Evolutionary conservation across 2,113 vertebrate genomes (phyloP).

Genomic region (Cephalopholis sonnerati): DNA sequence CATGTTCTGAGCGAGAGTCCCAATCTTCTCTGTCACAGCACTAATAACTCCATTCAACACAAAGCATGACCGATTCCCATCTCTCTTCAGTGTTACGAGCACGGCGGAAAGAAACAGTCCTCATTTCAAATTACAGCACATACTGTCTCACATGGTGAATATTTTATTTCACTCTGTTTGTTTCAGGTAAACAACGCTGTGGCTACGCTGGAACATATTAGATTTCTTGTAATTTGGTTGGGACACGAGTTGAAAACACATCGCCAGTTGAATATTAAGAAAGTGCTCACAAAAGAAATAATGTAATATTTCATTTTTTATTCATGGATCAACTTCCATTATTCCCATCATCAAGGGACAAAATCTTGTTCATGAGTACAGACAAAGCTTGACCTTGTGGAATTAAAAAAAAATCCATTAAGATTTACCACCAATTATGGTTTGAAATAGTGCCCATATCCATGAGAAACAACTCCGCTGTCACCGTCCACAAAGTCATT

Average conservation of each 20-base stretch:
- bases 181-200: slow-evolving; percentile 49
- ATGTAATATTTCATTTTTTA: slow-evolving; percentile 61
- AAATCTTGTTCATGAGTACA: slow-evolving; percentile 40
- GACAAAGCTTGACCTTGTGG: slow-evolving; percentile 68
- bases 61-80: slow-evolving; percentile 26
- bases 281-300: slow-evolving; percentile 37
- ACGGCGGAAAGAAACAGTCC: not conserved
- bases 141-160: slow-evolving; percentile 35
- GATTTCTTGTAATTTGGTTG: slow-evolving; percentile 42
- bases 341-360: slow-evolving; percentile 44
- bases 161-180: slow-evolving; percentile 52
- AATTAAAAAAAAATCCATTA: slow-evolving; percentile 56
- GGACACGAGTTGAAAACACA: slow-evolving; percentile 22
- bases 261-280: slow-evolving; percentile 45
- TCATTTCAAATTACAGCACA: slow-evolving; percentile 48
- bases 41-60: slow-evolving; percentile 9
- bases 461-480: slow-evolving; percentile 58
- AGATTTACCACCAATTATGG: slow-evolving; percentile 66
- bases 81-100: slow-evolving; percentile 19
- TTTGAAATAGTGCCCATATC: slow-evolving; percentile 55
- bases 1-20: not conserved
- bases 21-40: slow-evolving; percentile 14
- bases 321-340: slow-evolving; percentile 52
- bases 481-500: slow-evolving; percentile 60
- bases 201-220: slow-evolving; percentile 53